These are phyloP conservation scores for Hermetia illucens DNA, from an alignment of 1,140 invertebrate species.

Conservation along the genomic window DNA sequence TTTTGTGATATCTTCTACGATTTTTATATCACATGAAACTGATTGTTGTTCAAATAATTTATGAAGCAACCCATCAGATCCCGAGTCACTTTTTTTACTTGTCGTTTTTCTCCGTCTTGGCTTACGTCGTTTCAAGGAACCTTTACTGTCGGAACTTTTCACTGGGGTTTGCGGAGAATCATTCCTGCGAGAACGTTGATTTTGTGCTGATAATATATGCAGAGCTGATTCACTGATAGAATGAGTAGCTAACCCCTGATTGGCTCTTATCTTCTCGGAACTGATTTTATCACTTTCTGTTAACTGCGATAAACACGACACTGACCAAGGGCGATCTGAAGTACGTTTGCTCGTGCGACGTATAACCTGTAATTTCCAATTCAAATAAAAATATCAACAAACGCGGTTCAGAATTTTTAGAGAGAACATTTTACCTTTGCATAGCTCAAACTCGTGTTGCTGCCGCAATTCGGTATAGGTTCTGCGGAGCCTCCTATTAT, in stretches of 20 bases:
- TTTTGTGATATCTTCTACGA: constrained; percentile 8
- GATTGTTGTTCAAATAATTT: constrained; percentile 26
- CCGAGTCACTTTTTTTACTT: constrained; percentile 40
- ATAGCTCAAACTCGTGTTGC: constrained; percentile 24
- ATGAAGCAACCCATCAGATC: constrained; percentile 32
- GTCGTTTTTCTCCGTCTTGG: constrained; percentile 39
- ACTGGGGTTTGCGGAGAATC: constrained; percentile 24
- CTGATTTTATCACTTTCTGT: constrained; percentile 18
- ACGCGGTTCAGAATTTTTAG: no score
- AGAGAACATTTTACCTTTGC: no score
- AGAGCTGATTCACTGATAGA: constrained; percentile 79
- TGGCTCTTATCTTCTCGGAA: constrained; percentile 15
- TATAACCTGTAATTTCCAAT: constrained; percentile 14
- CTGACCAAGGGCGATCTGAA: constrained; percentile 59
- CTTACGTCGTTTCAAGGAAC: constrained; percentile 43
- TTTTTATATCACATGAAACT: constrained; percentile 31
- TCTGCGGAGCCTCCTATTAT: constrained; percentile 31
- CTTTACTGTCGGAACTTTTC: constrained; percentile 30
- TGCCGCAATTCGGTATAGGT: constrained; percentile 20
- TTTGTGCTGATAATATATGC: constrained; percentile 50
- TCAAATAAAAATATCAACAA: not conserved
- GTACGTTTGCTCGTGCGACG: constrained; percentile 21
- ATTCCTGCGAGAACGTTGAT: no score
- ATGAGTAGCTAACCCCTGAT: constrained; percentile 37
- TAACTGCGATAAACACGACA: constrained; percentile 64